Percentiles rank a stretch among this genome's conserved stretches.
Evolutionary conservation across 2,797 vertebrate genomes (phyloP).

Genomic region (Hyperoplus lanceolatus): DNA sequence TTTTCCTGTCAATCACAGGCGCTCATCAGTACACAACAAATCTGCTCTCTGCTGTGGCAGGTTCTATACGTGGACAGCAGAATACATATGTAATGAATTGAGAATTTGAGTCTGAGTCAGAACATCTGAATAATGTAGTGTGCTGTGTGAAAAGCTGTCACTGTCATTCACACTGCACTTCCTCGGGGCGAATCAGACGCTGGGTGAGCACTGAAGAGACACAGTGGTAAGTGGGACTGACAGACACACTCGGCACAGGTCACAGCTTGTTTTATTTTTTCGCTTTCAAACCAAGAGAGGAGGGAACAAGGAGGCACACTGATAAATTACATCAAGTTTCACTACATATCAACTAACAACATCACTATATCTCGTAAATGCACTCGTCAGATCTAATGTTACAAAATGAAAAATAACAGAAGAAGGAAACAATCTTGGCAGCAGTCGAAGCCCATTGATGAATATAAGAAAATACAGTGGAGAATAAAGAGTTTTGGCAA

Average conservation of each 20-base stretch:
- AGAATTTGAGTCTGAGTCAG: slow-evolving; percentile 22
- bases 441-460: slow-evolving; percentile 58
- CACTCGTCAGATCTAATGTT: slow-evolving; percentile 73
- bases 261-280: slow-evolving; percentile 82
- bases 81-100: slow-evolving; percentile 16
- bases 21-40: slow-evolving; percentile 40
- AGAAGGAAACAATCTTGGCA: slow-evolving; percentile 44
- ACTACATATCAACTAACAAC: slow-evolving; percentile 84
- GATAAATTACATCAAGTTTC: slow-evolving; percentile 81
- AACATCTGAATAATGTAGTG: slow-evolving; percentile 35
- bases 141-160: slow-evolving; percentile 14
- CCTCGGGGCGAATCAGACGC: background rate
- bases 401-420: slow-evolving; percentile 46
- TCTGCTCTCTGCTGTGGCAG: slow-evolving; percentile 19
- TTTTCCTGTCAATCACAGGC: slow-evolving; percentile 55
- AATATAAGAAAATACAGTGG: slow-evolving; percentile 61
- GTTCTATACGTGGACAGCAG: background rate
- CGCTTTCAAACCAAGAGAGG: slow-evolving; percentile 79
- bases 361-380: slow-evolving; percentile 81
- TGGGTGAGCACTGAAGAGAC: slow-evolving; percentile 4
- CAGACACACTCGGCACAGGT: slow-evolving; percentile 70
- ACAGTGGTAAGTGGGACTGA: slow-evolving; percentile 35
- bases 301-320: slow-evolving; percentile 78
- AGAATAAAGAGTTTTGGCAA: slow-evolving; percentile 63
- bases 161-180: slow-evolving; percentile 19